phyloP scores from a whole-genome alignment of 2,113 vertebrate species.

The Callipepla squamata region DNA sequence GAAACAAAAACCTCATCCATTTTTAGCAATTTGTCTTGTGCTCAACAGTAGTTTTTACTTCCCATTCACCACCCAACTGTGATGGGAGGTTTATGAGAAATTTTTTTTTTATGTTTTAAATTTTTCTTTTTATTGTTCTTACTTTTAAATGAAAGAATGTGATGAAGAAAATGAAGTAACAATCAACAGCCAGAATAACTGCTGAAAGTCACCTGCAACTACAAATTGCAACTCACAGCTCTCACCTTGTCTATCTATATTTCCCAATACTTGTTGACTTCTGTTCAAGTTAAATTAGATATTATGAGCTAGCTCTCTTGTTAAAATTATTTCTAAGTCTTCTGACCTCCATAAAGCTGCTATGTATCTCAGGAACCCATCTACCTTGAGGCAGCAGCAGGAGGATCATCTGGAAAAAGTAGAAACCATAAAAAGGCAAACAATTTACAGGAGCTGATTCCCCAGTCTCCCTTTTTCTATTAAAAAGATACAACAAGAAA shows the following conservation, averaged over 20 bases:
- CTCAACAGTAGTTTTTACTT: neutral
- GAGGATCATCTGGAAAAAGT: neutral
- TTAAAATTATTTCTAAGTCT: slow-evolving; percentile 38
- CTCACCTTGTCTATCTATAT: neutral
- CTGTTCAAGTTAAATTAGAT: slow-evolving; percentile 1
- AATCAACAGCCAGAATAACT: neutral
- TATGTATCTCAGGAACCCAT: neutral
- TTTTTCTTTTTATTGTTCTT: neutral
- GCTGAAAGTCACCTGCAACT: neutral
- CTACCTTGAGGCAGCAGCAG: slow-evolving; percentile 12
- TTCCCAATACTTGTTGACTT: neutral
- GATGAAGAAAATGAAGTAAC: neutral
- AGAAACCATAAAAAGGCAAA: neutral
- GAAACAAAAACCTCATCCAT: neutral
- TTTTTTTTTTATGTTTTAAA: neutral
- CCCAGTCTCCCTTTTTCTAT: neutral
- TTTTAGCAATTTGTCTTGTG: neutral
- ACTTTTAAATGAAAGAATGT: neutral
- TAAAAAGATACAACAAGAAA: slow-evolving; percentile 16
- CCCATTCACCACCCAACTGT: neutral
- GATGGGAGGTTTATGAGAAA: neutral
- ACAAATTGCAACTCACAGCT: neutral
- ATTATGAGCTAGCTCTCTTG: neutral
- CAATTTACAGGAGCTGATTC: neutral
- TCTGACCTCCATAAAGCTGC: slow-evolving; percentile 23